phyloP scores from a whole-genome alignment of 2,888 invertebrate species.

The Rhogogaster chlorosoma region DNA sequence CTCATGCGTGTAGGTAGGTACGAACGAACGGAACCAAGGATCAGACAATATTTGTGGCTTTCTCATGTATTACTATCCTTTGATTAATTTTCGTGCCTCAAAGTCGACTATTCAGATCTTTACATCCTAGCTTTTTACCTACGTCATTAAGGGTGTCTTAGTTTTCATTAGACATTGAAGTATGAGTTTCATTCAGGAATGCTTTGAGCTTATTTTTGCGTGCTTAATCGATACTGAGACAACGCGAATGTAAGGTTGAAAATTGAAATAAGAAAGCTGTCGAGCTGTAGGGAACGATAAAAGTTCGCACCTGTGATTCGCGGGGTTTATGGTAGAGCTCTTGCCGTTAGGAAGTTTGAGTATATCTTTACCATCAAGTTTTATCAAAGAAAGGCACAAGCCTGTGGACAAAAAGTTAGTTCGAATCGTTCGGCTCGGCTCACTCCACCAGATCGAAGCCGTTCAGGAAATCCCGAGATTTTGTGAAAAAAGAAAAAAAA shows the following conservation, averaged over 20 bases:
- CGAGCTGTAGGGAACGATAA: constrained; percentile 18
- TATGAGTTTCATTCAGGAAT: not conserved
- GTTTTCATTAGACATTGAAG: not conserved
- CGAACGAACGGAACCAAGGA: not conserved
- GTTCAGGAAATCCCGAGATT: not conserved
- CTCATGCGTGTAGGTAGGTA: not conserved
- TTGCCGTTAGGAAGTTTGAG: constrained; percentile 26
- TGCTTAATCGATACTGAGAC: not conserved
- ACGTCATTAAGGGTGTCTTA: not conserved
- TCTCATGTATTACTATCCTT: not conserved
- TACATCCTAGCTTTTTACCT: not conserved
- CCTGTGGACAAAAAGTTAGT: constrained; percentile 5
- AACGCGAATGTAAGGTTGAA: not conserved
- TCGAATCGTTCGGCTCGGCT: constrained; percentile 1
- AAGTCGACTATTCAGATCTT: not conserved
- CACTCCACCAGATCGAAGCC: not conserved
- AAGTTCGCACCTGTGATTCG: constrained; percentile 34
- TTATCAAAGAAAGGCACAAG: not conserved
- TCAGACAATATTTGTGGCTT: constrained; percentile 3
- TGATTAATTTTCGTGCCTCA: not conserved
- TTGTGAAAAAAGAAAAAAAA: not conserved
- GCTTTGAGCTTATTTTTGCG: not conserved
- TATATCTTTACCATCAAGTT: constrained; percentile 16
- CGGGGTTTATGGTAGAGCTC: constrained; percentile 25
- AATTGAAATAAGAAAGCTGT: constrained; percentile 16